These are phyloP conservation scores for Otocyon megalotis DNA, from an alignment of 2,113 vertebrate species.

Conservation along the genomic window DNA sequence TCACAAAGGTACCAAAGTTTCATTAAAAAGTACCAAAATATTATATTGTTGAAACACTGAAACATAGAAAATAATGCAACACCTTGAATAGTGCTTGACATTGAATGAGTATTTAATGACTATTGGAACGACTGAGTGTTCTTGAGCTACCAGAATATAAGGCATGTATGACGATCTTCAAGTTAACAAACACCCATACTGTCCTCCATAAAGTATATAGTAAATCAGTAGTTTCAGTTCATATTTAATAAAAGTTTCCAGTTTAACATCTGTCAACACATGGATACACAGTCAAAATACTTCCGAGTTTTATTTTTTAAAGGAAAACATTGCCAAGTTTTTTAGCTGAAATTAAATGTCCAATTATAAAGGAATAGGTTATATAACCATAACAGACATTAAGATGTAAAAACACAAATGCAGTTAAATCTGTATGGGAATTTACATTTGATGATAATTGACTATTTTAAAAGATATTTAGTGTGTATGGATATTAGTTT, in stretches of 20 bases:
- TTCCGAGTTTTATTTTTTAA: not conserved
- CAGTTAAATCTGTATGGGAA: not conserved
- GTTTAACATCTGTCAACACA: conserved; percentile 45
- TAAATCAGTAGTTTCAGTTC: conserved; percentile 6
- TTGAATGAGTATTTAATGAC: not conserved
- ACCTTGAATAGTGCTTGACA: not conserved
- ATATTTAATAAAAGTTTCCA: conserved; percentile 63
- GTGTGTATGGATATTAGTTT: conserved; percentile 70
- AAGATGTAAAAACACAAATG: not conserved
- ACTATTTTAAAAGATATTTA: not conserved
- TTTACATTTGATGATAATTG: not conserved
- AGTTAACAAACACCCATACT: not conserved
- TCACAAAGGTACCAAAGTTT: not conserved
- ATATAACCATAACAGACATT: not conserved
- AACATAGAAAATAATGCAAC: conserved; percentile 39
- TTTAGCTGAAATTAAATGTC: conserved; percentile 50
- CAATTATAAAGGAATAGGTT: not conserved
- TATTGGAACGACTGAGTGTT: not conserved
- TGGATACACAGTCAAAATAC: conserved; percentile 49
- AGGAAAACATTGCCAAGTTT: conserved; percentile 32
- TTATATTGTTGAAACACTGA: conserved; percentile 70
- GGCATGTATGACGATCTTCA: not conserved
- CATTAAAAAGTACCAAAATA: conserved; percentile 13
- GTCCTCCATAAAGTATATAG: not conserved
- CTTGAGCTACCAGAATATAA: not conserved